Conservation (phyloP, 92 coral and sea anemone species). For the Anthopleura xanthogrammica region DNA sequence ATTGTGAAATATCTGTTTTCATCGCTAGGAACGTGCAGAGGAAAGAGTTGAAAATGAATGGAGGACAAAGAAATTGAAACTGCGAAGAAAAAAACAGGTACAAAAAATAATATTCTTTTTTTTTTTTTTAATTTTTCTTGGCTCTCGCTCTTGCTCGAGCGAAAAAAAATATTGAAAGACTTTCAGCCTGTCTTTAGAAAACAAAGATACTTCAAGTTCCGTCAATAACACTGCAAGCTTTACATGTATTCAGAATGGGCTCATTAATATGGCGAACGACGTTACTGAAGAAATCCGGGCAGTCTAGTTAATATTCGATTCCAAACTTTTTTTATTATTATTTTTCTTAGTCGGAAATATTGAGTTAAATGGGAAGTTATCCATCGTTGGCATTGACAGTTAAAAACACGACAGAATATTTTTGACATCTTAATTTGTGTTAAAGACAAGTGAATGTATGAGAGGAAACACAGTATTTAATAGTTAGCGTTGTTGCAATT, state of each 20-base stretch:
- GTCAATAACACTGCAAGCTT: neutral
- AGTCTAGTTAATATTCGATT: neutral
- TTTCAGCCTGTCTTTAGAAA: neutral
- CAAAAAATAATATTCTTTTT: too few relatives aligned
- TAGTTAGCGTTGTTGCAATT: neutral
- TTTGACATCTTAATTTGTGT: neutral
- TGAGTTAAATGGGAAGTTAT: neutral
- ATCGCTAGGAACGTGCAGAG: too few relatives aligned
- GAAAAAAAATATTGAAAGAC: neutral
- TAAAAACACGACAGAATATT: neutral
- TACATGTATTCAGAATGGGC: neutral
- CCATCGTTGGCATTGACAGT: neutral
- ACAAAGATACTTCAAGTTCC: neutral
- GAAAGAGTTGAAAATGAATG: too few relatives aligned
- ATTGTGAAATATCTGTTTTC: too few relatives aligned
- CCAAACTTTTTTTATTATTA: neutral
- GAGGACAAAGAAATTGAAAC: too few relatives aligned
- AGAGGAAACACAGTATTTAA: neutral
- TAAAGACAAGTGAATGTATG: neutral
- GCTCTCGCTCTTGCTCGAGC: neutral
- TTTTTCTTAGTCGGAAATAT: neutral
- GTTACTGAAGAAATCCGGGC: neutral
- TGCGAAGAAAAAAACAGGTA: too few relatives aligned
- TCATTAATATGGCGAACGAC: neutral
- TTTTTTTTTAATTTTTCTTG: too few relatives aligned